Evolutionary conservation across 2,797 vertebrate genomes (phyloP).

Genomic region (Onychomys torridus): DNA sequence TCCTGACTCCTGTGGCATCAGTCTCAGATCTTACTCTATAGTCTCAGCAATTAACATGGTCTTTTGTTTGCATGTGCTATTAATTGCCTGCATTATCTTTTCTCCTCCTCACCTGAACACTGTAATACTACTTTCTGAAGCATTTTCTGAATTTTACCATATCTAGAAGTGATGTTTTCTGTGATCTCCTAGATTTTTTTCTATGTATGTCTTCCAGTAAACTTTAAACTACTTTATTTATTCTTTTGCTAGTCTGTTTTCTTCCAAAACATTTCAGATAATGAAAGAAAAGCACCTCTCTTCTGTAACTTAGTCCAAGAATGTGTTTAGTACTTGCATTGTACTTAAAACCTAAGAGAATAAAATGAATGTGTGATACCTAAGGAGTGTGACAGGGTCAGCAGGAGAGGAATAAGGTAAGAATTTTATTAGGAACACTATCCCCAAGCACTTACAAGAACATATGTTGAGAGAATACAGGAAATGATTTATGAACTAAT

Average conservation of each 20-base stretch:
- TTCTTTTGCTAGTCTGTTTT: neutral
- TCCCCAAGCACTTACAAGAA: neutral
- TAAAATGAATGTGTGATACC: neutral
- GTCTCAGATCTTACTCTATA: neutral
- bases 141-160: neutral
- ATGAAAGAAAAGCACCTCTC: neutral
- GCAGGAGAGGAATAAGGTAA: neutral
- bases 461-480: neutral
- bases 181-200: neutral
- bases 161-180: neutral
- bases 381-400: neutral
- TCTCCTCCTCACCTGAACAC: neutral
- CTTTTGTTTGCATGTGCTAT: neutral
- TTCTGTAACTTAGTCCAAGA: neutral
- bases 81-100: neutral
- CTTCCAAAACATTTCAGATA: neutral
- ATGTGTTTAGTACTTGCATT: neutral
- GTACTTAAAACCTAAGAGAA: neutral
- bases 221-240: neutral
- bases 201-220: neutral
- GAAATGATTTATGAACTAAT: constrained; percentile 54
- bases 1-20: neutral
- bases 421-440: neutral
- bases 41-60: neutral
- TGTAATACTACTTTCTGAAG: neutral